Conservation (phyloP, 2,797 vertebrate genomes). For the Alectoris magna region DNA sequence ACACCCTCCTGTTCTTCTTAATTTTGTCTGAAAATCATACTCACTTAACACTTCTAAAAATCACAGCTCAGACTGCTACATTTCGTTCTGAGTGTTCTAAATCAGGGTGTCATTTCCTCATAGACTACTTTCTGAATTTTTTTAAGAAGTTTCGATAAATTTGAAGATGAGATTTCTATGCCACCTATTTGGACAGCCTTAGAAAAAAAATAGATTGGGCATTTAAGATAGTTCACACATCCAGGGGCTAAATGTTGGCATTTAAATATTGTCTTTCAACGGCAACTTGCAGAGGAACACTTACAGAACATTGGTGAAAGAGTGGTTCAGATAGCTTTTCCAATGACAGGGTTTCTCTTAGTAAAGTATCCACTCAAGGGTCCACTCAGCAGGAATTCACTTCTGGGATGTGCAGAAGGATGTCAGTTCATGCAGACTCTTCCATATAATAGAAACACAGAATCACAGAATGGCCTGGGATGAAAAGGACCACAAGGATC, state of each 20-base stretch:
- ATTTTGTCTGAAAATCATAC: constrained; percentile 50
- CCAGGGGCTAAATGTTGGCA: neutral
- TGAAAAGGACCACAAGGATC: no score
- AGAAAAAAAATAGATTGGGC: neutral
- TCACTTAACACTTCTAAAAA: constrained; percentile 62
- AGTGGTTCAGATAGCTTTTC: neutral
- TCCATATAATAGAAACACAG: neutral
- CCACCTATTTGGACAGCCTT: neutral
- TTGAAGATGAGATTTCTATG: neutral
- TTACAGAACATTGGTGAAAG: neutral
- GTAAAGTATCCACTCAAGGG: neutral
- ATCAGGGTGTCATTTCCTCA: neutral
- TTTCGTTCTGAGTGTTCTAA: constrained; percentile 43
- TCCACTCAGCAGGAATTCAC: neutral
- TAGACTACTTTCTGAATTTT: neutral
- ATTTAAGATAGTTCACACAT: neutral
- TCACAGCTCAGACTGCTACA: constrained; percentile 47
- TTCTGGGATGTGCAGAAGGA: neutral
- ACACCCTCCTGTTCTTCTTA: constrained; percentile 40
- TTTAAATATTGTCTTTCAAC: neutral
- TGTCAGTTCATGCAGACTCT: neutral
- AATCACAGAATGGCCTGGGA: no score
- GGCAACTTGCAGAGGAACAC: neutral
- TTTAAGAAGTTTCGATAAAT: neutral
- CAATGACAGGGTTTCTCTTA: neutral